Base-by-base conservation (phyloP, 2,888 invertebrate species). In the Ferrisia virgata region DNA sequence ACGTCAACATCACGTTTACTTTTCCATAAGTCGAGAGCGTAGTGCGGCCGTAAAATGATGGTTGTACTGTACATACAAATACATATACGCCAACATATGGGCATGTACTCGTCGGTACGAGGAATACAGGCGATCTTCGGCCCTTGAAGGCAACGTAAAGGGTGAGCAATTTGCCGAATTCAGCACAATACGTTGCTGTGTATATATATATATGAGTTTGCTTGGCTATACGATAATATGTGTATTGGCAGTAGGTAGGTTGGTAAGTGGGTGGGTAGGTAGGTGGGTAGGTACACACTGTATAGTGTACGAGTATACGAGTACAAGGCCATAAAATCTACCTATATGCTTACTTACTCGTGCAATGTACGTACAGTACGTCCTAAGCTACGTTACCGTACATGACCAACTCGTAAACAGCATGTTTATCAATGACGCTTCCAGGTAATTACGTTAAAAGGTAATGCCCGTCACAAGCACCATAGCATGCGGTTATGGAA, bases 1-100 rank as follows among this genome's bases (percentile, higher is more conserved):
- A 82, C 58, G 58, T 82, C 82, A 58, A 72, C 43, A 28, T 82
- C 82, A 82, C 82, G 82, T 82, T 72, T 82, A 33, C 40, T 58
- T 40, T 33, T 33, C 81, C 33, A 53, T 81, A 81, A 47, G 22
- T 40, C 79, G 43, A 40, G 39, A 33, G 76, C 39, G 72, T 8
- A 33, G 25, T 15, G 25, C 36, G n/a, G n/a, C 81, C 33, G 43
- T 81, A 81, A 81, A 81, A 53, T 81, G 81, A 81, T 33, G 43
- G 18, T 81, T 81, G 58, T 53, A 31, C 47, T 40, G 13, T 11
- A 11, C 40, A 18, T 47, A 8, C 18, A n/a, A n/a, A n/a, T n/a
- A n/a, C n/a, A n/a, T n/a, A 47, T 47, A 18, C 18, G 47, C 13
- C 8, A 18, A n/a, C n/a, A n/a, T n/a, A n/a, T n/a, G n/a, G 18